A percentile compares a stretch with the other conserved stretches of the same genome.
Conservation (phyloP, 2,888 invertebrate species). For the Caenorhabditis sp. region DNA sequence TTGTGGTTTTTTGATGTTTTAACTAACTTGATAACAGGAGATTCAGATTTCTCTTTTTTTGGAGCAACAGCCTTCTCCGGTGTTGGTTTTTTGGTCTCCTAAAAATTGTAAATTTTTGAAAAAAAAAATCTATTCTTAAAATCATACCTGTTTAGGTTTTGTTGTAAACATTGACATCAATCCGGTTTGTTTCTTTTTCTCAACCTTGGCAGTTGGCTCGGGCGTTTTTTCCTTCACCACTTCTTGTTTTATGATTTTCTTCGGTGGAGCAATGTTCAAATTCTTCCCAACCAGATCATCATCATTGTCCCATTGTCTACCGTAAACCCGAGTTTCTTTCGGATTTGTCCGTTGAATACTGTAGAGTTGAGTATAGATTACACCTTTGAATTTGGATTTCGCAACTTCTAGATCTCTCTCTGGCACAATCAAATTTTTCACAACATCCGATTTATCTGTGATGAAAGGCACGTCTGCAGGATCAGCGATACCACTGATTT, state of each 20-base stretch:
- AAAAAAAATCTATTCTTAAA: not conserved
- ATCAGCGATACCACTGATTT: constrained; percentile 20
- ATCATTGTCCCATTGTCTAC: constrained; percentile 27
- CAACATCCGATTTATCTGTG: constrained; percentile 7
- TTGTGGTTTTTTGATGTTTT: too few species aligned
- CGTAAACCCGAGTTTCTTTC: constrained; percentile 30
- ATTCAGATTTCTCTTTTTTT: constrained; percentile 7
- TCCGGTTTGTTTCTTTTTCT: constrained; percentile 11
- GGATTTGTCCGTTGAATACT: constrained; percentile 40
- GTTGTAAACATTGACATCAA: constrained; percentile 21
- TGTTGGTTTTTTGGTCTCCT: not conserved
- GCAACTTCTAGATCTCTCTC: constrained; percentile 12
- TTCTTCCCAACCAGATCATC: constrained; percentile 19
- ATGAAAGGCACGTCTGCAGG: constrained; percentile 7
- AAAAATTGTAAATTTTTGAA: not conserved
- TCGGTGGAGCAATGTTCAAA: constrained; percentile 1
- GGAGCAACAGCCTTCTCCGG: constrained; percentile 1
- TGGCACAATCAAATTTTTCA: constrained; percentile 24
- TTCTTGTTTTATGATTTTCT: not conserved
- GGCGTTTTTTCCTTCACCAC: not conserved
- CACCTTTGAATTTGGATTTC: constrained; percentile 10
- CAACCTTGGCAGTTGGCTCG: constrained; percentile 4
- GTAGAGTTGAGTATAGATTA: constrained; percentile 19
- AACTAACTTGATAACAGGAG: constrained; percentile 6
- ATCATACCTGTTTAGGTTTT: constrained; percentile 4